Evolutionary conservation across 2,113 vertebrate genomes (phyloP).

Genomic region (Tetrao urogallus): DNA sequence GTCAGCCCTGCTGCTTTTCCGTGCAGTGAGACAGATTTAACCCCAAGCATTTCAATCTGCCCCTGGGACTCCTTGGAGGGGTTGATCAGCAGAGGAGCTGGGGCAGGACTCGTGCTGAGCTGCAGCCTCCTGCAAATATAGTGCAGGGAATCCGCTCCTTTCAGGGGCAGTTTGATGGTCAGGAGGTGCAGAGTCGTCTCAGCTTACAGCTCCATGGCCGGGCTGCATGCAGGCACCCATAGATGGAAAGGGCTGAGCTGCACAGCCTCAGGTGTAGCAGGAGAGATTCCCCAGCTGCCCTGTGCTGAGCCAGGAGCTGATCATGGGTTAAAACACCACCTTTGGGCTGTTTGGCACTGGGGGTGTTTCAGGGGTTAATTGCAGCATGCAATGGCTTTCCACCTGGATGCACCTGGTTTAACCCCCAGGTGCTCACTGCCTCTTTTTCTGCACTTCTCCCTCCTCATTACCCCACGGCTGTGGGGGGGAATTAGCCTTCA

Average conservation of each 20-base stretch:
- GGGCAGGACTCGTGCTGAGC: not conserved
- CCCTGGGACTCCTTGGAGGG: not conserved
- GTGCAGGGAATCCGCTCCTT: not conserved
- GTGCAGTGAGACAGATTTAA: not conserved
- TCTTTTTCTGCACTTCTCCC: not conserved
- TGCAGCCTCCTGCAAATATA: not conserved
- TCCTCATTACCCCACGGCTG: not conserved
- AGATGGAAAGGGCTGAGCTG: not conserved
- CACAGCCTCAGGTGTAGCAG: not conserved
- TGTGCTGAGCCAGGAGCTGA: accelerated
- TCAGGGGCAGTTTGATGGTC: not conserved
- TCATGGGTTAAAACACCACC: not conserved
- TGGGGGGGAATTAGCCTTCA: not conserved
- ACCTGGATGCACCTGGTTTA: not conserved
- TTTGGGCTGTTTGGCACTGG: not conserved
- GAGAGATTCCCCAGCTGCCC: not conserved
- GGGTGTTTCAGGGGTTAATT: not conserved
- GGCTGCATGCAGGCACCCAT: not conserved
- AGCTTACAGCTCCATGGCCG: not conserved
- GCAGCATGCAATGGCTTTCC: not conserved
- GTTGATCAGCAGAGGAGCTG: not conserved
- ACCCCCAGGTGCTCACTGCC: not conserved
- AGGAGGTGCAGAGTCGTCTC: not conserved
- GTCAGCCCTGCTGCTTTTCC: not conserved
- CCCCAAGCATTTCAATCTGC: not conserved